A percentile compares a stretch with the other conserved stretches of the same genome.
phyloP scores from a whole-genome alignment of 1,140 invertebrate genomes.

The Drosophila athabasca region DNA sequence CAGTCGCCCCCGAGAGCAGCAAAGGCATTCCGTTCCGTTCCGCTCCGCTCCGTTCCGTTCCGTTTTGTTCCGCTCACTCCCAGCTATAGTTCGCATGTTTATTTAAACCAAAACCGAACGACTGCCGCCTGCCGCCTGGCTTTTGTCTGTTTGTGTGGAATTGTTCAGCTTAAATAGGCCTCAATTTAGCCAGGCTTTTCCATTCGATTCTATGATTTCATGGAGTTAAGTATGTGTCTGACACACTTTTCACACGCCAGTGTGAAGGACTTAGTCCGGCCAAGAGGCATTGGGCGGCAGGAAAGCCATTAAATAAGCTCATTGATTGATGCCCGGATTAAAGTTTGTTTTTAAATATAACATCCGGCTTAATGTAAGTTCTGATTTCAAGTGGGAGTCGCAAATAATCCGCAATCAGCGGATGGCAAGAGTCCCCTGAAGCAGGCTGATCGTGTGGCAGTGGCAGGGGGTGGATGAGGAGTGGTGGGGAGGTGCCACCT shows the following conservation, averaged over 20 bases:
- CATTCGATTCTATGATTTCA: conserved; percentile 8
- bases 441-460: conserved; percentile 7
- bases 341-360: conserved; percentile 1
- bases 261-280: conserved; percentile 11
- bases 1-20: too few species aligned
- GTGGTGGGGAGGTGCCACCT: background rate
- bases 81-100: conserved; percentile 58
- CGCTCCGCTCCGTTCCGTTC: background rate
- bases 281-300: background rate
- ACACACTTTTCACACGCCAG: conserved; percentile 25
- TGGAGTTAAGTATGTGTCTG: conserved; percentile 14
- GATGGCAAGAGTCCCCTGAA: background rate
- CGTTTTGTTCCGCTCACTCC: conserved; percentile 12
- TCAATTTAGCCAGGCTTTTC: conserved; percentile 53
- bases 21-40: too few species aligned
- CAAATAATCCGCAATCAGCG: conserved; percentile 6
- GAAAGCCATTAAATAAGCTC: conserved; percentile 20
- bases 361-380: background rate
- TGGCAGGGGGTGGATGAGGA: background rate
- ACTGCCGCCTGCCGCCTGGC: conserved; percentile 8
- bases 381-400: background rate
- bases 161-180: conserved; percentile 68
- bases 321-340: conserved; percentile 31
- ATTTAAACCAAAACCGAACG: conserved; percentile 62
- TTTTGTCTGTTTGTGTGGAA: conserved; percentile 43